Evolutionary conservation across 2,113 vertebrate species (phyloP), one percentile per base, ranked within the genome.

Genomic region (Rhinolophus ferrumequinum): DNA sequence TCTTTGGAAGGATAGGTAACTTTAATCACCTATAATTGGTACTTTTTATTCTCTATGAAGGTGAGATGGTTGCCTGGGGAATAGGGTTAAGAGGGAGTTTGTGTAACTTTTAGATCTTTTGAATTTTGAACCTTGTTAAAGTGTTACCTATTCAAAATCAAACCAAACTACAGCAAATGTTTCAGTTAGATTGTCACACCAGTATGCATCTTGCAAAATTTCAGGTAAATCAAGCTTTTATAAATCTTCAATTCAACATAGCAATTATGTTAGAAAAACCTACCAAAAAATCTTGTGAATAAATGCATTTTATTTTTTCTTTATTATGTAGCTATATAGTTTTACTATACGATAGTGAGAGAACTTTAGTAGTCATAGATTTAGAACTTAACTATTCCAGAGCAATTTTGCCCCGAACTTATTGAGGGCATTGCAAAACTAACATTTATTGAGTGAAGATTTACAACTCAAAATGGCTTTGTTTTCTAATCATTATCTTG

Each of bases 221-320:
- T 88, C 44, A 94, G 15, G n/a, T 60, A 88, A 95, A 91, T 83
- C 69, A 94, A 88, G 16, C 33, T 81, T 96, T 81, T 62, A 91
- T 44, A 96, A 91, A 94, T 38, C 19, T 35, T 90, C 18, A 22
- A 81, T 90, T 94, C n/a, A 90, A 77, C n/a, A 83, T 1, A 75
- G 22, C 33, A 94, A 91, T 64, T 90, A 81, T 16, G 35, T 86
- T 54, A 54, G 62, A 89, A 95, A 89, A 93, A 72, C 9, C 22
- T 66, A 86, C 11, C 24, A 58, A 52, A 97, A 72, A 2, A 58
- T 60, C 9, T 18, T 79, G 70, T 30, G 41, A 95, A 86, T 79
- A 82, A 89, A 90, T 54, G 8, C 9, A 35, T 95, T 93, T 88
- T 77, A 35, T 95, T 93, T 83, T 64, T 56, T 60, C 77, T 67